Evolutionary conservation across 2,797 vertebrate genomes (phyloP).

Genomic region (Anas capensis): DNA sequence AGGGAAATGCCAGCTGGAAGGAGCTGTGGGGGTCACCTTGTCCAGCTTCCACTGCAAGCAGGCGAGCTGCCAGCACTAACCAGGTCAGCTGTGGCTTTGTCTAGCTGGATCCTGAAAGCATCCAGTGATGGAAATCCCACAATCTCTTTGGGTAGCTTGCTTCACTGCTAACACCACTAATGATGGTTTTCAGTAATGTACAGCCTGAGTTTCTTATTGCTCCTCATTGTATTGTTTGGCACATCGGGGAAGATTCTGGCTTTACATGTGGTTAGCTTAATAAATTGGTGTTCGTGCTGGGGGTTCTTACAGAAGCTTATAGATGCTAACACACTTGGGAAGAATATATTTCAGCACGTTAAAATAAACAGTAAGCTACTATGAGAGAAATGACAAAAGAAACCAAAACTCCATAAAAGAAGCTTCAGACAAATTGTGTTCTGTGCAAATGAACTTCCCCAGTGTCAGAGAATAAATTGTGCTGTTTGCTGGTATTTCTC

Average conservation of each 20-base stretch:
- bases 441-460: neutral
- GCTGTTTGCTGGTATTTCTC: neutral
- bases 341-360: neutral
- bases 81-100: conserved; percentile 50
- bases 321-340: neutral
- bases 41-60: neutral
- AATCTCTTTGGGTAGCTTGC: neutral
- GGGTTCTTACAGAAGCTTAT: neutral
- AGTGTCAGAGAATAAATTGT: neutral
- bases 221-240: neutral
- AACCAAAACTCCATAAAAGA: neutral
- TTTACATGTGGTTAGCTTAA: neutral
- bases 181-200: neutral
- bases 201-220: neutral
- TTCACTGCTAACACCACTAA: neutral
- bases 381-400: neutral
- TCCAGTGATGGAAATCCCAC: neutral
- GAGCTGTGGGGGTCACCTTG: neutral
- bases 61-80: conserved; percentile 37
- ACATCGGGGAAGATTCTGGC: neutral
- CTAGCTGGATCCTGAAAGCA: neutral
- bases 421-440: neutral
- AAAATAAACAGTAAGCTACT: neutral
- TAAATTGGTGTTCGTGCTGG: neutral
- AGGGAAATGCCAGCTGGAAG: conserved; percentile 48